Conservation (phyloP, 35 echinoderm and acorn worm genomes). For the Anneissia japonica region DNA sequence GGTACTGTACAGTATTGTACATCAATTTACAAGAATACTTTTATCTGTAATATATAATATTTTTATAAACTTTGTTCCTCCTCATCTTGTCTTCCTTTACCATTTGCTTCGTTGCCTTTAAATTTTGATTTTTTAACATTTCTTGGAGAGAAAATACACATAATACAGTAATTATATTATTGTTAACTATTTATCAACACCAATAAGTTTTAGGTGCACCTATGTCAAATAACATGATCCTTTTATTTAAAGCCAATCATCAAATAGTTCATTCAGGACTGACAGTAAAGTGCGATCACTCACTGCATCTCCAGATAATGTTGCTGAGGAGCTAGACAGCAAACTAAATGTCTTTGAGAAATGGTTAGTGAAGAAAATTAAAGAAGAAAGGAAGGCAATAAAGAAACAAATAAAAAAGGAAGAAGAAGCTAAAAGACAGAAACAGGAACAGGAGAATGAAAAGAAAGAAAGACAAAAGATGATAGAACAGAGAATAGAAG, state of each 20-base stretch:
- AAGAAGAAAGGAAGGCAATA: conserved; percentile 36
- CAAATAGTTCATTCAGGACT: background rate
- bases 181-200: too few species aligned
- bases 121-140: too few species aligned
- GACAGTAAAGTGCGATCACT: background rate
- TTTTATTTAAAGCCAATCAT: background rate
- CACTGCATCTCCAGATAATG: background rate
- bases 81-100: too few species aligned
- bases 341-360: conserved; percentile 20
- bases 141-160: too few species aligned
- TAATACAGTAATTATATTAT: too few species aligned
- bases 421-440: conserved; percentile 8
- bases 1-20: too few species aligned
- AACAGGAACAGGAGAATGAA: conserved; percentile 23
- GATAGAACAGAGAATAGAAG: conserved; percentile 17
- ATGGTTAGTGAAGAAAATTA: conserved; percentile 47
- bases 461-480: conserved; percentile 32
- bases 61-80: too few species aligned
- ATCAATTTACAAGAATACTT: too few species aligned
- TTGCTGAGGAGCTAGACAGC: background rate
- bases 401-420: conserved; percentile 22
- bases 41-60: too few species aligned
- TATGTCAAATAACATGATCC: too few species aligned
- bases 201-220: too few species aligned
- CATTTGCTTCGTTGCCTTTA: too few species aligned